These are phyloP conservation scores for Malurus alboscapulatus DNA, from an alignment of 2,113 vertebrate genomes.

Conservation along the genomic window DNA sequence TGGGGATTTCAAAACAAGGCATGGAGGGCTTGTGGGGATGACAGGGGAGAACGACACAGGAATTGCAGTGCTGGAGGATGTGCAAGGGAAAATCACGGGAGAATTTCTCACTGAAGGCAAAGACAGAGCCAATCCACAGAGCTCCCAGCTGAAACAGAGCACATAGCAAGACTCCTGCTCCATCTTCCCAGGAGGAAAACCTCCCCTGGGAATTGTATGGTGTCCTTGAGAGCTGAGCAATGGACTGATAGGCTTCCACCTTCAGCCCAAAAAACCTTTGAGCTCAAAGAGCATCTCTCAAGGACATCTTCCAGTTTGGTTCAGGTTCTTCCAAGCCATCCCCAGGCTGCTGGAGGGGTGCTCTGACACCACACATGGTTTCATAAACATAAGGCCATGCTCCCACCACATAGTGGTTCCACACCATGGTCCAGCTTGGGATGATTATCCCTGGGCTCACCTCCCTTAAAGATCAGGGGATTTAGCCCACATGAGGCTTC, in stretches of 20 bases:
- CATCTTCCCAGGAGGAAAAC: background rate
- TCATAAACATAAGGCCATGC: background rate
- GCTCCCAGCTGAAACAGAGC: background rate
- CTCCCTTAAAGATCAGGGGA: background rate
- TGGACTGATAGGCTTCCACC: background rate
- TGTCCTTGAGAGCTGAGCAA: background rate
- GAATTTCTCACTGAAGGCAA: background rate
- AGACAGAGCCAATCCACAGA: background rate
- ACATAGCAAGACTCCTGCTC: background rate
- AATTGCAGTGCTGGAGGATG: background rate
- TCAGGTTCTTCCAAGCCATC: background rate
- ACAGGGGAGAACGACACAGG: background rate
- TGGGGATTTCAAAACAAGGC: conserved; percentile 38
- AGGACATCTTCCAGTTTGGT: background rate
- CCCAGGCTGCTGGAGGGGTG: background rate
- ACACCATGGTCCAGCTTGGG: background rate
- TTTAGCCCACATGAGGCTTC: background rate
- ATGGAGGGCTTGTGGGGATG: background rate
- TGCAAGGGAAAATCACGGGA: background rate
- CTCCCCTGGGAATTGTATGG: background rate
- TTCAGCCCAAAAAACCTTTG: background rate
- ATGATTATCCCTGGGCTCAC: background rate
- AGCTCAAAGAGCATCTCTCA: background rate
- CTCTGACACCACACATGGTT: accelerated
- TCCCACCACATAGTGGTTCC: accelerated